Conservation (phyloP, 2,113 vertebrate genomes). For the Pogonocichla stellata region DNA sequence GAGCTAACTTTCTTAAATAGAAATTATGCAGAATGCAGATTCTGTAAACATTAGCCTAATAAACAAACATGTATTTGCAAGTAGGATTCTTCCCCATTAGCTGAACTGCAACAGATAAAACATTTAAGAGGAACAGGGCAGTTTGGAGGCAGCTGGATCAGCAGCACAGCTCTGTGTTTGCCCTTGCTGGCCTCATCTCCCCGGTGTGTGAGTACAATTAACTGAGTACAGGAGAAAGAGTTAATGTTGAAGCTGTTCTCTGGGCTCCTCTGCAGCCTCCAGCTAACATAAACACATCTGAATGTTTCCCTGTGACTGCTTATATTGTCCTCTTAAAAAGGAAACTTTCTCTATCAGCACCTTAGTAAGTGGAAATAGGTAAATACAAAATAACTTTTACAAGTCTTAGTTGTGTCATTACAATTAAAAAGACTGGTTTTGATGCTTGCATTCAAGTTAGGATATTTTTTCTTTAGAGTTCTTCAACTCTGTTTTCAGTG, state of each 20-base stretch:
- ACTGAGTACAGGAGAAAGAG: not conserved
- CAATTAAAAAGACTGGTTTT: not conserved
- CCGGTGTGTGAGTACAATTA: not conserved
- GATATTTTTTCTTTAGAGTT: not conserved
- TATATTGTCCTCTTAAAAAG: slow-evolving; percentile 62
- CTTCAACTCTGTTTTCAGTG: not conserved
- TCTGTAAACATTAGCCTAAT: not conserved
- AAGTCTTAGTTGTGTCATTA: not conserved
- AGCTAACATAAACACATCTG: slow-evolving; percentile 69
- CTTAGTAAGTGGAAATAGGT: slow-evolving; percentile 42
- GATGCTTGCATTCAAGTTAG: not conserved
- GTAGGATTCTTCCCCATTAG: not conserved
- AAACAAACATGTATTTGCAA: not conserved
- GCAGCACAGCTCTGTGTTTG: rapidly evolving
- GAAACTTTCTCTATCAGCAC: slow-evolving; percentile 59
- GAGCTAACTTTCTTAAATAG: not conserved
- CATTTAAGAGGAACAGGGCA: not conserved
- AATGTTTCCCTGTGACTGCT: slow-evolving; percentile 50
- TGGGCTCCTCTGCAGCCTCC: not conserved
- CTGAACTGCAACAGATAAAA: not conserved
- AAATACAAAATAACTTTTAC: slow-evolving; percentile 27
- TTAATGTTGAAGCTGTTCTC: slow-evolving; percentile 3
- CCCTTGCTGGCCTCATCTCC: not conserved
- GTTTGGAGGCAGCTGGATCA: not conserved
- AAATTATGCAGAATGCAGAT: not conserved